A percentile compares a stretch with the other conserved stretches of the same genome.
Evolutionary conservation across 1,140 invertebrate species (phyloP).

Genomic region (Diabrotica undecimpunctata): DNA sequence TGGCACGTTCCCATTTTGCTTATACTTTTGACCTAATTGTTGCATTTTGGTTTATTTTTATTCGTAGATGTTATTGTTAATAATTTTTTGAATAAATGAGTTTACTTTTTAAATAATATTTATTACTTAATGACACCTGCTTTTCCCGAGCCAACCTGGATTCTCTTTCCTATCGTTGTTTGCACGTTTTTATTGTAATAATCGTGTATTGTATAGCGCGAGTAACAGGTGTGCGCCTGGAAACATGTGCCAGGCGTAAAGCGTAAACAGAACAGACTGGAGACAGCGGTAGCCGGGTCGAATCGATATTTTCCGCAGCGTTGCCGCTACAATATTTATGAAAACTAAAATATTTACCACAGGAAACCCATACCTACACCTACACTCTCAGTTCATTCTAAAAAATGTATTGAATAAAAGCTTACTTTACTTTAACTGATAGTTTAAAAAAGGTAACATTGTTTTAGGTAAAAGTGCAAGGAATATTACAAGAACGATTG

Average conservation of each 20-base stretch:
- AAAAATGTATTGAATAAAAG: constrained; percentile 2
- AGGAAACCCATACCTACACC: too few species aligned
- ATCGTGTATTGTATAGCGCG: not conserved
- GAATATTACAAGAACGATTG: too few species aligned
- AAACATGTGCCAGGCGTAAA: constrained; percentile 13
- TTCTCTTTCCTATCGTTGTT: not conserved
- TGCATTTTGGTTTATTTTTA: constrained; percentile 15
- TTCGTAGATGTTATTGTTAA: not conserved
- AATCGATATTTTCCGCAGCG: not conserved
- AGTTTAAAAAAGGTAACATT: too few species aligned
- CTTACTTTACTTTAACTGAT: not conserved
- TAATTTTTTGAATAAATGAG: too few species aligned
- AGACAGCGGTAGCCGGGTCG: not conserved
- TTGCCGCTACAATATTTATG: not conserved
- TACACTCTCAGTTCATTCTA: too few species aligned
- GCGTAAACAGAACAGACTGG: not conserved
- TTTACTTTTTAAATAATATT: too few species aligned
- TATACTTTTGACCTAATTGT: constrained; percentile 2
- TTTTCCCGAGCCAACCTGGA: too few species aligned
- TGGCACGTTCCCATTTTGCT: not conserved
- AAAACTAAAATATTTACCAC: too few species aligned
- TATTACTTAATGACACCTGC: too few species aligned
- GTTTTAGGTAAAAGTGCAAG: too few species aligned
- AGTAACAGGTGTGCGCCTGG: constrained; percentile 18
- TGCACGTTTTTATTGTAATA: constrained; percentile 9